Evolutionary conservation across 30 jellyfish, hydroid and myxozoan species (phyloP), one percentile per base, ranked within the genome.

Genomic region (Aurelia coerulea): DNA sequence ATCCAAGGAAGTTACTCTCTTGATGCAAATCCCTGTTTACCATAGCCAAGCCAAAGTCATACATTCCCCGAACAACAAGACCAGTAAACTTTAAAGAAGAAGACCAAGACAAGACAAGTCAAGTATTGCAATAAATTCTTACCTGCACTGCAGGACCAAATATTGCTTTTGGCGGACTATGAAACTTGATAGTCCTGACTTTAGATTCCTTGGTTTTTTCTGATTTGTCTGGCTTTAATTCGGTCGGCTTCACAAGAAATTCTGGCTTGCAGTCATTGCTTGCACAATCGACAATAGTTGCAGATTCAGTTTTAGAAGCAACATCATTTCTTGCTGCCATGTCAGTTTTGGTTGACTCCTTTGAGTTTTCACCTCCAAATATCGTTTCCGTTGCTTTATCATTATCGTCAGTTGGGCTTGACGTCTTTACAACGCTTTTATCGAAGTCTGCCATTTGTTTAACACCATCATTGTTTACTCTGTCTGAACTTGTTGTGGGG

Each of bases 101-200:
- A 37, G 49, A 37, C 49, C 49, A 37, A 4, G 3, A 37, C 53
- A 42, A 42, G 15, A 46, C 56, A 46, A 46, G 56, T 4, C 56
- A 46, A 46, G 56, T 4, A 46, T 46, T 46, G 56, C 56, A 46
- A 4, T 9, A 0, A 46, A 46, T 46, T 0, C 79, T 33, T 73
- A 90, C 97, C 93, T 84, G 86, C 5, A 84, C 92, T 17, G 74
- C 90, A 12, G 95, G 95, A 4, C 83, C 56, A 73, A 91, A 91
- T 9, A 91, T 78, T 13, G 64, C 13, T 62, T 84, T 84, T 32
- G 97, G 96, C 2, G 97, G 97, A 46, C 75, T 71, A 54, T 84
- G 96, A 64, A 91, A 91, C 49, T 62, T 74, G 35, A 68, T 49
- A 7, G 29, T 60, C 19, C 39, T 68, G 33, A 16, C 62, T 18